Base-by-base conservation (phyloP, 2,888 invertebrate species). In the Pachymerium ferrugineum region DNA sequence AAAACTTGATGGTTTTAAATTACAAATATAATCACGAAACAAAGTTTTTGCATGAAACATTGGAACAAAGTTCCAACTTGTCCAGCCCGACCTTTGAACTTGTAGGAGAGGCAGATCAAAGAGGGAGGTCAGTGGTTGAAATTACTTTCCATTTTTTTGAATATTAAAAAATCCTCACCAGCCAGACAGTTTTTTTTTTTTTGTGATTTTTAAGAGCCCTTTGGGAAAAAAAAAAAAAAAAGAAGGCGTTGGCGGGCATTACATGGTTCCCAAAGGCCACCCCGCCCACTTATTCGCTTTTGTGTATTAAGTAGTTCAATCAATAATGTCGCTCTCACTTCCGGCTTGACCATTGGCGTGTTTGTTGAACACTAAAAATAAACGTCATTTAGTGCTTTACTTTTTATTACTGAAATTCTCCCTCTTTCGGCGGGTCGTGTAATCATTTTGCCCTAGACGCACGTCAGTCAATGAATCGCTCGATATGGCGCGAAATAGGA, bases 381-480 rank as follows among this genome's bases (percentile, higher is more conserved):
- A 38, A 38, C 16, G 38, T 28, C 28, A 22, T n/a, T n/a, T n/a
- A 25, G 28, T 25, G 12, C 28, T 25, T 54, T 54, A 25, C 28
- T 10, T 62, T 22, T 28, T 28, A 28, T 62, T 22, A 28, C 25
- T 62, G 25, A 28, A 10, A 22, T 54, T 62, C 62, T 28, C 62
- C 6, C 25, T 25, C 3, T 12, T 8, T 22, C 28, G 62, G 10
- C 12, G 62, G 62, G 28, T 28, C 12, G 62, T 62, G 62, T 62
- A 62, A 62, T 62, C 62, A 62, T 28, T 62, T 62, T 62, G 62
- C 62, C n/a, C 62, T 62, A 62, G 62, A 62, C 62, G 62, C 62
- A 62, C 62, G 62, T 28, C 62, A 62, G 62, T 62, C 62, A 62
- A 62, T 62, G 62, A 62, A 62, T 62, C 62, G 62, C 62, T 62